phyloP scores from a whole-genome alignment of 2,797 vertebrate species.

The Amazonetta brasiliensis region DNA sequence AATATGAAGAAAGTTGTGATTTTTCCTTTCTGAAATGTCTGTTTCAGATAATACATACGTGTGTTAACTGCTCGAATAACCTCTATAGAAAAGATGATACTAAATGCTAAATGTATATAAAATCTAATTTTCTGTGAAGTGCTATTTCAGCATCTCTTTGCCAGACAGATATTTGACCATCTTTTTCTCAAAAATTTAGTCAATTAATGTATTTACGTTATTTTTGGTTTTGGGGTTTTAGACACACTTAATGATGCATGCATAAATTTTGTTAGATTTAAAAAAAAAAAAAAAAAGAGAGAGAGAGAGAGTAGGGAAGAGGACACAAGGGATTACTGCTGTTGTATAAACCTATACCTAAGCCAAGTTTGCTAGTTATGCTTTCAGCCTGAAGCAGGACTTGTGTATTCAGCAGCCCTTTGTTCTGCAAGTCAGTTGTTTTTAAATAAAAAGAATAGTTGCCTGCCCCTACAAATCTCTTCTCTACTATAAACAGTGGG shows the following conservation, averaged over 20 bases:
- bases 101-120: neutral
- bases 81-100: neutral
- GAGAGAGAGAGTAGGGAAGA: rapidly evolving
- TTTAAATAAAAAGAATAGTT: neutral
- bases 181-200: neutral
- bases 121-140: neutral
- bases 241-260: neutral
- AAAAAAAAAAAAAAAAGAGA: neutral
- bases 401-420: neutral
- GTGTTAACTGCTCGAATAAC: neutral
- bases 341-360: neutral
- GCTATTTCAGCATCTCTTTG: neutral
- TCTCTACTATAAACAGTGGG: neutral
- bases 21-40: neutral
- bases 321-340: neutral
- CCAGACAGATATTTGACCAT: neutral
- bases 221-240: neutral
- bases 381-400: neutral
- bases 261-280: neutral
- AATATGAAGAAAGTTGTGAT: neutral
- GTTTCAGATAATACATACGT: neutral
- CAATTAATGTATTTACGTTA: neutral
- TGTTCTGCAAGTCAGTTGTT: neutral
- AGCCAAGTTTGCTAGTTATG: neutral
- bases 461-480: neutral